Evolutionary conservation across 2,797 vertebrate species (phyloP).

Genomic region (Sciaenops ocellatus): DNA sequence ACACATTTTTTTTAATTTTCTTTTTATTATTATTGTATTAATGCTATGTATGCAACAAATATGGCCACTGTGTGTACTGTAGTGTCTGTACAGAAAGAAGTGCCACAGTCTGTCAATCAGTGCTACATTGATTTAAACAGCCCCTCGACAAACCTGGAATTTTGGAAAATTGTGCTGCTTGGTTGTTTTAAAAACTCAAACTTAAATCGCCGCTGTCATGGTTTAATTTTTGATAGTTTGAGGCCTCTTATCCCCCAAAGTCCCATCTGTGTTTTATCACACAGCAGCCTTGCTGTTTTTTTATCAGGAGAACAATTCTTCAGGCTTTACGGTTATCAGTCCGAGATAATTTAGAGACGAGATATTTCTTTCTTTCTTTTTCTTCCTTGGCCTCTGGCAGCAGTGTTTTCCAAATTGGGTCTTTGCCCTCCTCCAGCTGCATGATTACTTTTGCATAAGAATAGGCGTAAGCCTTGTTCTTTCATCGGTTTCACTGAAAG

Average conservation of each 20-base stretch:
- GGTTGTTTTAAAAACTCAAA: slow-evolving; percentile 19
- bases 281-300: slow-evolving; percentile 22
- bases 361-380: background rate
- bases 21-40: slow-evolving; percentile 38
- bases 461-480: background rate
- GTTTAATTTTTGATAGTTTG: background rate
- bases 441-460: background rate
- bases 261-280: slow-evolving; percentile 16
- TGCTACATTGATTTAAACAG: background rate
- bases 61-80: slow-evolving; percentile 23
- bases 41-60: slow-evolving; percentile 29
- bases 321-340: slow-evolving; percentile 13
- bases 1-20: slow-evolving; percentile 40
- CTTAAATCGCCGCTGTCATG: background rate
- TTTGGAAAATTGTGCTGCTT: slow-evolving; percentile 18
- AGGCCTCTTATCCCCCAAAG: background rate
- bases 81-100: slow-evolving; percentile 41
- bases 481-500: background rate
- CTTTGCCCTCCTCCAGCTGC: slow-evolving; percentile 7
- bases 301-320: slow-evolving; percentile 1
- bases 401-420: slow-evolving; percentile 6
- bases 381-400: slow-evolving; percentile 1
- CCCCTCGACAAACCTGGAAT: background rate
- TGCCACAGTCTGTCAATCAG: background rate
- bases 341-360: slow-evolving; percentile 28